Conservation (phyloP, 2,888 invertebrate genomes). For the Acanthococcus lagerstroemiae region DNA sequence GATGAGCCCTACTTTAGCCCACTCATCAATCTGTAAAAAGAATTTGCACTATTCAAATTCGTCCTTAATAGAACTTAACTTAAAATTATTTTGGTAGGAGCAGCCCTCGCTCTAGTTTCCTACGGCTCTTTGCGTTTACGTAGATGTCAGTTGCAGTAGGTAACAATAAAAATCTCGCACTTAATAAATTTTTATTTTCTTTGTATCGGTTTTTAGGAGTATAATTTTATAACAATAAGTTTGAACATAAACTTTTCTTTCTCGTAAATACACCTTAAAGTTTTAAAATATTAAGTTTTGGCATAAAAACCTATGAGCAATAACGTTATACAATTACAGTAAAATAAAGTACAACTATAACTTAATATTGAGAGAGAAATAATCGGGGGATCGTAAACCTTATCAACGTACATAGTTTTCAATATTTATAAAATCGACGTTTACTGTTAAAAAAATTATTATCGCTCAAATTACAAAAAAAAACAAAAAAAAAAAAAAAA, state of each 20-base stretch:
- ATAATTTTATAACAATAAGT: constrained; percentile 17
- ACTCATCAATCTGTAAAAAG: no score
- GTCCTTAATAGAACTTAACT: no score
- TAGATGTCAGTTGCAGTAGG: no score
- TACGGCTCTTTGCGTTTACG: no score
- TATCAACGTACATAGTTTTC: not conserved
- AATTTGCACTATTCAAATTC: no score
- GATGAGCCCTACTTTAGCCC: no score
- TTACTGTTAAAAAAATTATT: constrained; percentile 9
- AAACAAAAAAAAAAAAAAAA: not conserved
- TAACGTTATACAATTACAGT: constrained; percentile 20
- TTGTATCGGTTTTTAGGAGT: not conserved
- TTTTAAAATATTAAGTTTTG: constrained; percentile 18
- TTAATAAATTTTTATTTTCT: no score
- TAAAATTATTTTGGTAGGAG: no score
- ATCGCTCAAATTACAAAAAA: not conserved
- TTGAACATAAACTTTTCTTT: constrained; percentile 18
- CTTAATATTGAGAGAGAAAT: constrained; percentile 1
- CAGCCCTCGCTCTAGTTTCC: no score
- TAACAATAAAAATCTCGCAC: no score
- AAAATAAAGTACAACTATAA: constrained; percentile 4
- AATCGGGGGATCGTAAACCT: not conserved
- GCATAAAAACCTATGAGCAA: constrained; percentile 28
- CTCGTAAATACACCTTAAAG: constrained; percentile 23
- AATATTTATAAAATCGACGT: constrained; percentile 1